phyloP scores from a whole-genome alignment of 2,888 invertebrate species.

The Hylaea fasciaria region DNA sequence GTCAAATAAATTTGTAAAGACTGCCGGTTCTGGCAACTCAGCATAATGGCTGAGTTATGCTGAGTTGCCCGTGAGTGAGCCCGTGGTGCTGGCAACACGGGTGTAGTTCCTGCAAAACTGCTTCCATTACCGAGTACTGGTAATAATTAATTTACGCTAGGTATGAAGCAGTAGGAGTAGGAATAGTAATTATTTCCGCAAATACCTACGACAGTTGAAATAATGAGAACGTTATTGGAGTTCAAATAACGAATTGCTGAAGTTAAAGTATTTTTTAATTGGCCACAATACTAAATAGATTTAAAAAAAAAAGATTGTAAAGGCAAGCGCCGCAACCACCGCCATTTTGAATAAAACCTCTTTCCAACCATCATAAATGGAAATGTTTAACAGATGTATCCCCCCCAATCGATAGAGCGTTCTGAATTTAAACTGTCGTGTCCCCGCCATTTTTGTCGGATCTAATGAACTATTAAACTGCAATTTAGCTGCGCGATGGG shows the following conservation, averaged over 20 bases:
- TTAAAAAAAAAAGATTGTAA: not conserved
- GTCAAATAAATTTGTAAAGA: conserved; percentile 28
- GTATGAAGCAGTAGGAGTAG: no score
- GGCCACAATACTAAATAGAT: not conserved
- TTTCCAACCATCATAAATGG: conserved; percentile 32
- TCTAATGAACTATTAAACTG: conserved; percentile 85
- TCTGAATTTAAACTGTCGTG: conserved; percentile 81
- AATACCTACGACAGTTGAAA: no score
- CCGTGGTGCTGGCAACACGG: conserved; percentile 5
- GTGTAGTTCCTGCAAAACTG: not conserved
- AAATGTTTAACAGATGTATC: conserved; percentile 46
- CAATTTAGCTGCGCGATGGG: conserved; percentile 83
- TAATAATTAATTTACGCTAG: not conserved
- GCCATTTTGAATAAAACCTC: conserved; percentile 27
- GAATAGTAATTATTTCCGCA: no score
- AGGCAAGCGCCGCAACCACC: conserved; percentile 8
- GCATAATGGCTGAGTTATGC: no score
- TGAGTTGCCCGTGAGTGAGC: no score
- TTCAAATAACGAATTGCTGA: no score
- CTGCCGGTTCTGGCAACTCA: conserved; percentile 12
- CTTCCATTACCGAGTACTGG: not conserved
- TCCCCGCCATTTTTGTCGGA: conserved; percentile 83
- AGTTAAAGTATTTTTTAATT: not conserved
- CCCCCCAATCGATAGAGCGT: conserved; percentile 76
- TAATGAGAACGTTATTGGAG: no score